These are phyloP conservation scores for pig (Sus scrofa) DNA, from an alignment of 2,113 vertebrate species.

Conservation along the genomic window T2T-Sscrofa CM000814.6:20354001-20354500, in stretches of 20 bases:
- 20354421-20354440: background rate
- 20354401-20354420: background rate
- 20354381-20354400: background rate
- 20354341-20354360: background rate
- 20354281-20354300: background rate
- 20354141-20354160: background rate
- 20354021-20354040: constrained; percentile 67
- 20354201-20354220: background rate
- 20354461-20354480: background rate
- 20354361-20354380: background rate
- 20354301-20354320: background rate
- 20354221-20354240: background rate
- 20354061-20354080: constrained; percentile 72
- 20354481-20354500: background rate
- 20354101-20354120: constrained; percentile 72
- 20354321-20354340: background rate
- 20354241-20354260: too few species aligned
- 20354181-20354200: background rate
- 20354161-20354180: background rate
- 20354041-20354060: constrained; percentile 70
- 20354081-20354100: constrained; percentile 65
- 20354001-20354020: constrained; percentile 57
- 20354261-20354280: background rate
- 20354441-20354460: background rate
- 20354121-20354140: background rate